These are phyloP conservation scores for Sycophila texana DNA, from an alignment of 2,888 invertebrate genomes.

Conservation along the genomic window DNA sequence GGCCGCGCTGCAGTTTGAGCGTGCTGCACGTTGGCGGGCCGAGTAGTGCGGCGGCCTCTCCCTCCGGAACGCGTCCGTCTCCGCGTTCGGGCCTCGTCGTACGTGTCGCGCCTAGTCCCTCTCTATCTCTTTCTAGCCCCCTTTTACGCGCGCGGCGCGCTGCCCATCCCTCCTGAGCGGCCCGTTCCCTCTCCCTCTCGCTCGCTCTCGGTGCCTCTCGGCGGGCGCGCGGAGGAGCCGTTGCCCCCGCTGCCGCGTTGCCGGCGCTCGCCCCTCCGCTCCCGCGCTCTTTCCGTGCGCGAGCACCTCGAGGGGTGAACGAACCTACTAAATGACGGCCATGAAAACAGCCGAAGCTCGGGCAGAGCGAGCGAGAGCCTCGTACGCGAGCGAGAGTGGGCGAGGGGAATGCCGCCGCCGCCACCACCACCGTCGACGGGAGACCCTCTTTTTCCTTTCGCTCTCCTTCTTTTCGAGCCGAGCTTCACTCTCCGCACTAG, in stretches of 20 bases:
- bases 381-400: background rate
- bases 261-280: constrained; percentile 47
- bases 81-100: constrained; percentile 31
- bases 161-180: constrained; percentile 55
- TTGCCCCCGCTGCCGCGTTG: constrained; percentile 47
- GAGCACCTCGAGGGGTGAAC: constrained; percentile 73
- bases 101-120: constrained; percentile 39
- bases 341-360: constrained; percentile 74
- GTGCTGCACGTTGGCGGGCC: too few relatives aligned
- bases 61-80: constrained; percentile 35
- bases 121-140: constrained; percentile 54
- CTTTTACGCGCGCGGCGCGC: constrained; percentile 37
- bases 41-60: too few relatives aligned
- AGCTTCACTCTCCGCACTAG: constrained; percentile 39
- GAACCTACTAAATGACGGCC: constrained; percentile 76
- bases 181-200: constrained; percentile 57
- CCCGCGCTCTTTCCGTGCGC: constrained; percentile 47
- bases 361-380: constrained; percentile 22
- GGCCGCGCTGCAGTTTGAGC: too few relatives aligned
- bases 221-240: constrained; percentile 52
- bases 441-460: constrained; percentile 50
- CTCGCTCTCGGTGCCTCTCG: constrained; percentile 57
- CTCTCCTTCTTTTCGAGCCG: constrained; percentile 46
- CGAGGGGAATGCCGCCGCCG: constrained; percentile 15
- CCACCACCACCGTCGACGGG: background rate